Evolutionary conservation across 2,797 vertebrate species (phyloP).

Genomic region (Melanotaenia trifasciata): DNA sequence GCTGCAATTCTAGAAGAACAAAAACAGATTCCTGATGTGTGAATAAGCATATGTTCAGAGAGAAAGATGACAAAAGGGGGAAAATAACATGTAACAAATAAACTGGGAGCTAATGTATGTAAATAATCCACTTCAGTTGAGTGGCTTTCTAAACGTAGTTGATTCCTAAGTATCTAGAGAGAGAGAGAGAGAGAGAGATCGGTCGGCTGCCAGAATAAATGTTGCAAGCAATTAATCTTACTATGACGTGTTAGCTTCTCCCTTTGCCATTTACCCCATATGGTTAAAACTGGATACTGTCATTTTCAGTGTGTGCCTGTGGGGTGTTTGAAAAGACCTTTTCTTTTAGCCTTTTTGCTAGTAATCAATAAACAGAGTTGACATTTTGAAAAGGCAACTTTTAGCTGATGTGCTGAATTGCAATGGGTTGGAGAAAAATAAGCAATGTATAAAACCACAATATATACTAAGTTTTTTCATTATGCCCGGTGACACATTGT

Average conservation of each 20-base stretch:
- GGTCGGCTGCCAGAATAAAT: conserved; percentile 36
- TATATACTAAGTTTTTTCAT: neutral
- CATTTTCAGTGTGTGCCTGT: conserved; percentile 13
- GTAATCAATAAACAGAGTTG: conserved; percentile 47
- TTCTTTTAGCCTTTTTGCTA: conserved; percentile 41
- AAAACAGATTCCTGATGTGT: neutral
- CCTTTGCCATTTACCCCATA: conserved; percentile 25
- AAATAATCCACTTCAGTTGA: conserved; percentile 42
- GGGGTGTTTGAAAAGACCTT: conserved; percentile 38
- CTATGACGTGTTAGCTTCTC: conserved; percentile 42
- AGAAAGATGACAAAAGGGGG: conserved; percentile 17
- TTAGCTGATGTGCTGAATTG: conserved; percentile 15
- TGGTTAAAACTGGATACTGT: conserved; percentile 22
- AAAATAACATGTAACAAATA: conserved; percentile 30
- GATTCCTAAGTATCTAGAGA: conserved; percentile 35
- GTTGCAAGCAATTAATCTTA: conserved; percentile 47
- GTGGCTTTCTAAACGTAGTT: conserved; percentile 40
- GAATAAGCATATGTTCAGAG: neutral
- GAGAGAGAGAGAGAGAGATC: conserved; percentile 28
- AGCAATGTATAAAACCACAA: neutral
- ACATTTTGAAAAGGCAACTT: conserved; percentile 57
- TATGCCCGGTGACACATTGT: neutral
- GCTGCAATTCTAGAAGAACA: neutral
- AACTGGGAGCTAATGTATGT: conserved; percentile 27
- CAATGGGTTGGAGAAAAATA: conserved; percentile 19